A percentile compares a stretch with the other conserved stretches of the same genome.
Conservation (phyloP, 2,797 vertebrate species). For the Picus viridis region DNA sequence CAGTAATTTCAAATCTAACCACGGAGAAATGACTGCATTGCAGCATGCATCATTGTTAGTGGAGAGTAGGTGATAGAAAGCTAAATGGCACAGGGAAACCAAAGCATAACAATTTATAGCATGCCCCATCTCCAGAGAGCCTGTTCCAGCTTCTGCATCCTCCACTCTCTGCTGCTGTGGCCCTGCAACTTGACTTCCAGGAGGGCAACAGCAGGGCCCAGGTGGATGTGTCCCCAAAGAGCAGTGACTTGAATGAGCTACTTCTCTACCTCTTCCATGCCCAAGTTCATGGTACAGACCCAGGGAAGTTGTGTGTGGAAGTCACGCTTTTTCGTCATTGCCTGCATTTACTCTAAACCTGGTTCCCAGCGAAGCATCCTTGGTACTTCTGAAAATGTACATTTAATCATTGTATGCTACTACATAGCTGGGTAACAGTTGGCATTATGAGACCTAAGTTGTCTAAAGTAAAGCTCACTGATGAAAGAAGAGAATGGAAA, state of each 20-base stretch:
- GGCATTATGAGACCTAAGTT: neutral
- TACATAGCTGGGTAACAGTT: neutral
- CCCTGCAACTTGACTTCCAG: neutral
- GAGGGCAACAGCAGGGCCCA: neutral
- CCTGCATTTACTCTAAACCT: neutral
- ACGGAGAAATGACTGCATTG: neutral
- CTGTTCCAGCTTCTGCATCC: neutral
- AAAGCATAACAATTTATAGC: neutral
- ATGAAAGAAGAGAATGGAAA: constrained; percentile 34
- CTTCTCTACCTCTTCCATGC: neutral
- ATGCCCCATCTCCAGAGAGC: neutral
- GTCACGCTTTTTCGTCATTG: neutral
- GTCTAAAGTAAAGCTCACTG: constrained; percentile 8
- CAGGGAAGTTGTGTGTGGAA: neutral
- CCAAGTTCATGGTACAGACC: neutral
- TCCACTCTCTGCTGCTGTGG: neutral
- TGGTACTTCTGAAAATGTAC: neutral
- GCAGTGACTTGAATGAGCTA: neutral
- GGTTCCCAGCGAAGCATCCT: neutral
- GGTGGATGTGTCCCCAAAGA: neutral
- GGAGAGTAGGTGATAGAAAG: neutral
- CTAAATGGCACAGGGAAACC: neutral
- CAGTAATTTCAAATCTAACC: neutral
- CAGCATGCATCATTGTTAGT: neutral
- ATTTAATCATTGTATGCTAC: neutral